A percentile compares a stretch with the other conserved stretches of the same genome.
Evolutionary conservation across 1,140 invertebrate species (phyloP).

Genomic region (Euborellia annulipes): DNA sequence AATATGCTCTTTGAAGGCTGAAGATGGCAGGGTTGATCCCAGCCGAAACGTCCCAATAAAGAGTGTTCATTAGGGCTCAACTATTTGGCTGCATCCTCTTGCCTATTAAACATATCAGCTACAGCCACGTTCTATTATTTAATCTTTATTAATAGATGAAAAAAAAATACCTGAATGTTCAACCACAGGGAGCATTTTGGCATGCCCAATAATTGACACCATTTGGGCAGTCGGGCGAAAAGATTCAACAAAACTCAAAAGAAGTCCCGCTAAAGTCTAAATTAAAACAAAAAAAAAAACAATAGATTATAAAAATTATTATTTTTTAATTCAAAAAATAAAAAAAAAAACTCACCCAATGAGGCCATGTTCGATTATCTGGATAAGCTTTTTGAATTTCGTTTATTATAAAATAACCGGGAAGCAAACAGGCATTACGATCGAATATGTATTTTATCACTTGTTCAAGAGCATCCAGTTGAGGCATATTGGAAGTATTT

Average conservation of each 20-base stretch:
- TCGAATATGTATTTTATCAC: slow-evolving; percentile 83
- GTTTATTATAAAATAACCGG: slow-evolving; percentile 87
- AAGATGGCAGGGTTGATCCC: too few species aligned
- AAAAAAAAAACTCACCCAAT: slow-evolving; percentile 54
- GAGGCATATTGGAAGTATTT: slow-evolving; percentile 60
- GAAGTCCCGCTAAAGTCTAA: slow-evolving; percentile 65
- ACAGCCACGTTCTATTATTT: too few species aligned
- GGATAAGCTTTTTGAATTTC: slow-evolving; percentile 81
- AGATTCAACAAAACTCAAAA: slow-evolving; percentile 81
- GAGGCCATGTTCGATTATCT: slow-evolving; percentile 65
- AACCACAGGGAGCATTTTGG: slow-evolving; percentile 82
- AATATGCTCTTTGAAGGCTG: too few species aligned
- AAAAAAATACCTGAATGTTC: slow-evolving; percentile 56
- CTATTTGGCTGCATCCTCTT: too few species aligned
- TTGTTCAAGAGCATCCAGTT: slow-evolving; percentile 60
- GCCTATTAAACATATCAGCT: too few species aligned
- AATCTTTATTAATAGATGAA: too few species aligned
- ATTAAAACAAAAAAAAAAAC: slow-evolving; percentile 13
- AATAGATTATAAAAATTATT: neutral
- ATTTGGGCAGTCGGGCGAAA: slow-evolving; percentile 86
- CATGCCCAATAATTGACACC: slow-evolving; percentile 81
- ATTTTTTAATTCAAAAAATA: slow-evolving; percentile 4
- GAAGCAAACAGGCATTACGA: slow-evolving; percentile 76
- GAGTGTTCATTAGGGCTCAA: too few species aligned
- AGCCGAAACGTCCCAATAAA: too few species aligned